Conservation (phyloP, 2,797 vertebrate species). For the Taenioides sp. region DNA sequence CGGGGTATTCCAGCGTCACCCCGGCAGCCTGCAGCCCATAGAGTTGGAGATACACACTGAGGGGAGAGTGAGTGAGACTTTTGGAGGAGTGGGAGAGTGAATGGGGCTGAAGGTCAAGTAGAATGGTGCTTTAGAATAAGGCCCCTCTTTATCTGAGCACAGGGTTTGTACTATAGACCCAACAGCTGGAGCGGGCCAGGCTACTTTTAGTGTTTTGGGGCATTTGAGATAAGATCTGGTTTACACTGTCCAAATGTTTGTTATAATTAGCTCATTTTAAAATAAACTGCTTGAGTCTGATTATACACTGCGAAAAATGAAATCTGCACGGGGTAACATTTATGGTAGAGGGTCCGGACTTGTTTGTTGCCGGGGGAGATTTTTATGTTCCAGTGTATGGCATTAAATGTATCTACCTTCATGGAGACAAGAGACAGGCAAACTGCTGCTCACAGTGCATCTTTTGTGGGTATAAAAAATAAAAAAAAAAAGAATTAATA, state of each 20-base stretch:
- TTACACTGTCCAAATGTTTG: not conserved
- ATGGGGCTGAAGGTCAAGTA: slow-evolving; percentile 98
- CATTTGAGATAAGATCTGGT: slow-evolving; percentile 29
- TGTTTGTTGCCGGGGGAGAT: too few relatives aligned
- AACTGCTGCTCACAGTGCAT: too few relatives aligned
- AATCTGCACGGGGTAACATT: not conserved
- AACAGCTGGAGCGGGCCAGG: slow-evolving; percentile 59
- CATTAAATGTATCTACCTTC: too few relatives aligned
- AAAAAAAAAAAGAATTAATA: too few relatives aligned
- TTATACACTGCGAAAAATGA: not conserved
- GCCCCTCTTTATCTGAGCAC: slow-evolving; percentile 89
- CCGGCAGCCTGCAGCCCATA: slow-evolving; percentile 67
- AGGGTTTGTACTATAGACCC: slow-evolving; percentile 84
- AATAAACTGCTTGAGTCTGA: not conserved
- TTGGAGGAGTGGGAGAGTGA: slow-evolving; percentile 91
- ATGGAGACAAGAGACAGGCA: too few relatives aligned
- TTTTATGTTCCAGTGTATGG: too few relatives aligned
- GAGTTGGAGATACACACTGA: slow-evolving; percentile 84
- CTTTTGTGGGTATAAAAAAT: too few relatives aligned
- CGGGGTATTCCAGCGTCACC: slow-evolving; percentile 14
- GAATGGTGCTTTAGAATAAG: slow-evolving; percentile 94
- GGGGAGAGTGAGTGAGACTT: slow-evolving; percentile 89
- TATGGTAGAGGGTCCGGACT: too few relatives aligned
- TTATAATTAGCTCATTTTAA: not conserved
- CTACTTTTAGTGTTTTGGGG: slow-evolving; percentile 59